Evolutionary conservation across 35 echinoderm and acorn worm genomes (phyloP), one percentile per base, ranked within the genome.

Genomic region (Apostichopus japonicus): DNA sequence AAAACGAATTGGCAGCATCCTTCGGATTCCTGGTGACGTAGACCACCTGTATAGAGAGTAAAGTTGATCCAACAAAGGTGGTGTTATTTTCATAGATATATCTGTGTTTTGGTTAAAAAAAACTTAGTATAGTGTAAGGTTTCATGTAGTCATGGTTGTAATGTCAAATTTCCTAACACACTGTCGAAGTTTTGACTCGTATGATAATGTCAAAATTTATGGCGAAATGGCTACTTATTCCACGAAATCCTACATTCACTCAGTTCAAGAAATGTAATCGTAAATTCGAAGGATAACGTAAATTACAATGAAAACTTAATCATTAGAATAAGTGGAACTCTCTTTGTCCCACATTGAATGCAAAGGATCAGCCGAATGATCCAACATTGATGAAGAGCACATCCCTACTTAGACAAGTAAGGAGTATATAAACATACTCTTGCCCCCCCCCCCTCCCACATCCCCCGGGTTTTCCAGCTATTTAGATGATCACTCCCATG

Each of bases 21-120:
- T 87, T 87, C 6, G 83, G 83, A 61, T 87, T 87, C 19, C 83
- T 87, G 17, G 84, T 87, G 51, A 87, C 84, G 24, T 87, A 87
- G 24, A 87, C 24, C 21, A 87, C 21, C 84, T 87, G 84, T 24
- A 87, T 65, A 67, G 11, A 67, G 19, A 15, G 9, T 67, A 5
- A 67, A 67, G 19, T 67, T 67, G 33, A 44, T 44, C 33, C 33
- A 44, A 3, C 33, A 44, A 44, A 44, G 33, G 33, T 44, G 33
- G 63, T 67, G 6, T 67, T 11, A 15, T 65, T 13, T 65, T 65
- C 10, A 2, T 65, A 13, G 62, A 65, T 65, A 65, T 65, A 13
- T 13, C 16, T 65, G 16, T 17, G 62, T 17, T 13, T 65, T 1
- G 9, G 9, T 13, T 17, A 65, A 17, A 9, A 5, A 65, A 65